These are phyloP conservation scores for Suncus etruscus DNA, from an alignment of 2,113 vertebrate species.

Conservation along the genomic window DNA sequence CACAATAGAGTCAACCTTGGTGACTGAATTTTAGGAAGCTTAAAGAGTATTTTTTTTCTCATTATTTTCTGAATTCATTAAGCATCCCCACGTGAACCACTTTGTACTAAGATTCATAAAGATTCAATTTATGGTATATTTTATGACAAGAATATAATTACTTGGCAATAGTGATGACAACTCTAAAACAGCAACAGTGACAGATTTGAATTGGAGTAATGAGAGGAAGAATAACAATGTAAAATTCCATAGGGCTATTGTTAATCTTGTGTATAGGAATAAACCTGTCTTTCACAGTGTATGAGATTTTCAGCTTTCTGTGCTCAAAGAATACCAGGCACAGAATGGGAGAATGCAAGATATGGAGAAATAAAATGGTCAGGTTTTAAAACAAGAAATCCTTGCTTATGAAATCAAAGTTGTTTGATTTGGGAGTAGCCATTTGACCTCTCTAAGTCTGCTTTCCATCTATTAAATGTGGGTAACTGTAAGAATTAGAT, in stretches of 20 bases:
- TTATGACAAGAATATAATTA: conserved; percentile 80
- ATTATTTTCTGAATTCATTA: conserved; percentile 76
- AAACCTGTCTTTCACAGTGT: conserved; percentile 60
- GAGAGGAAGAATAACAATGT: conserved; percentile 55
- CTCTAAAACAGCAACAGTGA: conserved; percentile 65
- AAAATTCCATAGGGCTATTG: conserved; percentile 65
- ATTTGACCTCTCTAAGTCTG: not conserved
- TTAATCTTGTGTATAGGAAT: conserved; percentile 61
- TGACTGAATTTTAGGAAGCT: conserved; percentile 60
- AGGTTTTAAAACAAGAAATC: not conserved
- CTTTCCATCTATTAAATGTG: conserved; percentile 63
- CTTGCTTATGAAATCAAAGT: conserved; percentile 29
- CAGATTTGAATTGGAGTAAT: conserved; percentile 66
- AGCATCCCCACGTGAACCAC: conserved; percentile 66
- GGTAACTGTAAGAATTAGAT: not conserved
- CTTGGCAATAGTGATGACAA: conserved; percentile 69
- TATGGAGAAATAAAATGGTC: not conserved
- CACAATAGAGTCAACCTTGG: conserved; percentile 57
- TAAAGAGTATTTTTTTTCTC: conserved; percentile 59
- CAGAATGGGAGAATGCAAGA: not conserved
- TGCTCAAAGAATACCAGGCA: conserved; percentile 49
- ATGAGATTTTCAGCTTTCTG: conserved; percentile 56
- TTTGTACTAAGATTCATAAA: conserved; percentile 49
- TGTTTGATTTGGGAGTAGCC: conserved; percentile 10
- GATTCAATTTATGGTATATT: conserved; percentile 71